phyloP scores from a whole-genome alignment of 2,888 invertebrate species.

The Bombylius discolor region DNA sequence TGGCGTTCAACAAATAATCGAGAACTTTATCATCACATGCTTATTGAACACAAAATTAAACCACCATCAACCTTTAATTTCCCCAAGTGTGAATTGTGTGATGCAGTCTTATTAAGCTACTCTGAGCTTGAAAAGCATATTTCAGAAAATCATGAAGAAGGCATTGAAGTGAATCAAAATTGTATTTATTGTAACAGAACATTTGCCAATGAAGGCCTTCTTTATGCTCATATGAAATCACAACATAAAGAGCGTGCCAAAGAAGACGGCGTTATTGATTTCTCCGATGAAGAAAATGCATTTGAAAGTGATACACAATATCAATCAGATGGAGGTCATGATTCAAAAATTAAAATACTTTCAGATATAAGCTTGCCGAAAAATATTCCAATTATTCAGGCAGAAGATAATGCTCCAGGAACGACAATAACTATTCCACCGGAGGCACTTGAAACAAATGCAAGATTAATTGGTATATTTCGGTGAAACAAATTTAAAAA shows the following conservation, averaged over 20 bases:
- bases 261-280: constrained; percentile 51
- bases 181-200: constrained; percentile 65
- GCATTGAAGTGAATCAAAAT: constrained; percentile 38
- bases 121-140: constrained; percentile 58
- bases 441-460: constrained; percentile 18
- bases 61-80: constrained; percentile 58
- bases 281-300: constrained; percentile 34
- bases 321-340: neutral
- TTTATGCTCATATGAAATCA: constrained; percentile 57
- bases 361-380: constrained; percentile 34
- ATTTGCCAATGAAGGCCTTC: constrained; percentile 53
- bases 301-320: constrained; percentile 23
- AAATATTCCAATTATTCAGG: constrained; percentile 15
- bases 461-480: constrained; percentile 22
- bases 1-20: constrained; percentile 60
- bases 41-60: constrained; percentile 63
- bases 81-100: constrained; percentile 66
- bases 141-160: constrained; percentile 36
- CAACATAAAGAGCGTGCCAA: constrained; percentile 51
- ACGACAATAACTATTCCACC: constrained; percentile 13
- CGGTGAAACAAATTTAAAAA: no score
- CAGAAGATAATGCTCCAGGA: constrained; percentile 11
- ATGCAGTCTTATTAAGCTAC: constrained; percentile 61
- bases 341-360: constrained; percentile 41
- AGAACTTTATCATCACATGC: constrained; percentile 63